A percentile compares a stretch with the other conserved stretches of the same genome.
Conservation (phyloP, 2,888 invertebrate genomes). For the Temnothorax rugatulus region DNA sequence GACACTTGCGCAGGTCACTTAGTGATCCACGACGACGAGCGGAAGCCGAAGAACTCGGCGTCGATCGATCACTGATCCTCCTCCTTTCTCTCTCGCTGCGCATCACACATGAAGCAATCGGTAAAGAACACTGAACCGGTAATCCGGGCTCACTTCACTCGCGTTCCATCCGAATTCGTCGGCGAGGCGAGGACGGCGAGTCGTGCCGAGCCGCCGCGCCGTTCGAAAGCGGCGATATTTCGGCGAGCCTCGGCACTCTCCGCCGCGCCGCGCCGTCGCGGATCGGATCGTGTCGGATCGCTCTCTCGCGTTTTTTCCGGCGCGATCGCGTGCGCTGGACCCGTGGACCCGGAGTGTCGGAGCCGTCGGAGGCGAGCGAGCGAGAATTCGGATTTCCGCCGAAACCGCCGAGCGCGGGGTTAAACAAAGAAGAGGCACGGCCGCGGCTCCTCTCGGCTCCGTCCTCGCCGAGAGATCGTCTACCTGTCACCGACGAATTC, state of each 20-base stretch:
- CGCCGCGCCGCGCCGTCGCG: not conserved
- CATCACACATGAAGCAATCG: not conserved
- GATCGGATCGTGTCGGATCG: not conserved
- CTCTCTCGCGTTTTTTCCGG: not conserved
- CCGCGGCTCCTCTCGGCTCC: not conserved
- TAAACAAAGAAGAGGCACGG: constrained; percentile 1
- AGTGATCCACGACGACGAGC: not conserved
- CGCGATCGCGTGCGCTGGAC: too few species aligned
- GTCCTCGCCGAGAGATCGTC: constrained; percentile 28
- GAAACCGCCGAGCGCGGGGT: not conserved
- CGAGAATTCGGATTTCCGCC: not conserved
- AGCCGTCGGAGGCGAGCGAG: not conserved
- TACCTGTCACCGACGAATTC: constrained; percentile 60
- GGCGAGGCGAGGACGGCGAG: too few species aligned
- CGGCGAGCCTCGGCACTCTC: constrained; percentile 12
- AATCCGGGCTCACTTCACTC: constrained; percentile 17
- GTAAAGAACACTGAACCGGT: constrained; percentile 12
- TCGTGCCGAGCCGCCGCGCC: not conserved
- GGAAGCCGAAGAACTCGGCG: not conserved
- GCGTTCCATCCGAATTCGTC: constrained; percentile 9
- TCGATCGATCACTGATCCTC: not conserved
- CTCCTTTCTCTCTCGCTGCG: not conserved
- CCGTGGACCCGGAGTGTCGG: not conserved
- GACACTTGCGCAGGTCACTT: constrained; percentile 7
- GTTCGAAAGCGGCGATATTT: constrained; percentile 17